Evolutionary conservation across 2,113 vertebrate genomes (phyloP).

Genomic region (Taurulus bubalis): DNA sequence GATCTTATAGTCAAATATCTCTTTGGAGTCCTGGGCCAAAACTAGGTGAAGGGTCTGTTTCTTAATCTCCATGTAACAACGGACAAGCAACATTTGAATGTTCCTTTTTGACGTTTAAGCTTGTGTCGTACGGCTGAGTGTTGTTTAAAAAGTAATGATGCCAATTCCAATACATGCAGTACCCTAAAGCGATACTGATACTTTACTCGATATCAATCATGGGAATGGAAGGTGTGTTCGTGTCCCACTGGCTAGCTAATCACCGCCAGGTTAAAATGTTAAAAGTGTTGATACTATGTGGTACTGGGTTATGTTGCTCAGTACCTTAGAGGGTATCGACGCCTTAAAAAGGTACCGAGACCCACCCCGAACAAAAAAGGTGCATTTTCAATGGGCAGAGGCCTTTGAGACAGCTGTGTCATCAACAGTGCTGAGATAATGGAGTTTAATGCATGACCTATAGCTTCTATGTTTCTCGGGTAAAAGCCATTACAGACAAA

Average conservation of each 20-base stretch:
- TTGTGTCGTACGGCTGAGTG: background rate
- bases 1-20: slow-evolving; percentile 19
- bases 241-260: no score
- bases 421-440: slow-evolving; percentile 3
- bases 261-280: no score
- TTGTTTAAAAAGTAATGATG: background rate
- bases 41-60: background rate
- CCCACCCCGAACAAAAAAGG: background rate
- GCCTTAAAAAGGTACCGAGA: background rate
- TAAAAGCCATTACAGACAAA: slow-evolving; percentile 14
- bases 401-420: background rate
- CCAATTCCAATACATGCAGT: background rate
- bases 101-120: background rate
- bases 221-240: background rate
- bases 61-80: background rate
- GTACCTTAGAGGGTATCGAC: background rate
- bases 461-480: slow-evolving; percentile 3
- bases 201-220: background rate
- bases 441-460: slow-evolving; percentile 24
- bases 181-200: background rate
- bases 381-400: background rate
- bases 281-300: no score
- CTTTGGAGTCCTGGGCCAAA: background rate
- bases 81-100: background rate
- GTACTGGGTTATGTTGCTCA: no score